Evolutionary conservation across 2,113 vertebrate genomes (phyloP).

Genomic region (Oreocharis arfaki): DNA sequence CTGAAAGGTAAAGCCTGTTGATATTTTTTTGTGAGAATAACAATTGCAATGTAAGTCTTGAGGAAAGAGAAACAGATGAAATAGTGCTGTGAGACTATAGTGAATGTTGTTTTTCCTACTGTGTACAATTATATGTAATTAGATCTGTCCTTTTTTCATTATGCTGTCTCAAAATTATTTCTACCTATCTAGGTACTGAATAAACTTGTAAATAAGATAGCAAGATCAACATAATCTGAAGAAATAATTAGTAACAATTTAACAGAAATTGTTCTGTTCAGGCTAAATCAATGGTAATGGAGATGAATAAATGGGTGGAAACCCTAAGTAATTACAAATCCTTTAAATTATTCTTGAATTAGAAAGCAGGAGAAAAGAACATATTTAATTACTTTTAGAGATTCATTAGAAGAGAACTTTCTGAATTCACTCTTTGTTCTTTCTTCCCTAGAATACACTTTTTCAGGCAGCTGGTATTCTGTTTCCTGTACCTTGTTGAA

Average conservation of each 20-base stretch:
- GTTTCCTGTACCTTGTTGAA: background rate
- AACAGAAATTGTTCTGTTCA: slow-evolving; percentile 36
- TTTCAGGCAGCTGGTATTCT: background rate
- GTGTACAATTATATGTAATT: slow-evolving; percentile 56
- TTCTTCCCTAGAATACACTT: background rate
- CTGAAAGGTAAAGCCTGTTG: slow-evolving; percentile 1
- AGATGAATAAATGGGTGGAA: slow-evolving; percentile 28
- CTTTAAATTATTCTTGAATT: slow-evolving; percentile 55
- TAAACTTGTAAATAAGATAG: slow-evolving; percentile 19
- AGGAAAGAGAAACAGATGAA: slow-evolving; percentile 22
- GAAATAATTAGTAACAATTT: slow-evolving; percentile 58
- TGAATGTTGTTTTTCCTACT: slow-evolving; percentile 38
- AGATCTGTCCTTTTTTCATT: slow-evolving; percentile 44
- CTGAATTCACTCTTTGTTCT: background rate
- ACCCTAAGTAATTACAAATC: slow-evolving; percentile 50
- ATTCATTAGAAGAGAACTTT: slow-evolving; percentile 10
- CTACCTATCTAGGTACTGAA: slow-evolving; percentile 23
- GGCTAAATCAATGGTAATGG: slow-evolving; percentile 38
- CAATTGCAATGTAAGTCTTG: background rate
- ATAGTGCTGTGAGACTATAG: slow-evolving; percentile 5
- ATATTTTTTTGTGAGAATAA: slow-evolving; percentile 34
- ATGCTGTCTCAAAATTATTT: slow-evolving; percentile 55
- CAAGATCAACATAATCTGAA: slow-evolving; percentile 33
- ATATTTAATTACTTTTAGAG: slow-evolving; percentile 36
- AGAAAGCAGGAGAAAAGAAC: slow-evolving; percentile 1